Percentiles rank a stretch among this genome's conserved stretches.
Conservation (phyloP, 2,797 vertebrate genomes). For the Psittacula echo region DNA sequence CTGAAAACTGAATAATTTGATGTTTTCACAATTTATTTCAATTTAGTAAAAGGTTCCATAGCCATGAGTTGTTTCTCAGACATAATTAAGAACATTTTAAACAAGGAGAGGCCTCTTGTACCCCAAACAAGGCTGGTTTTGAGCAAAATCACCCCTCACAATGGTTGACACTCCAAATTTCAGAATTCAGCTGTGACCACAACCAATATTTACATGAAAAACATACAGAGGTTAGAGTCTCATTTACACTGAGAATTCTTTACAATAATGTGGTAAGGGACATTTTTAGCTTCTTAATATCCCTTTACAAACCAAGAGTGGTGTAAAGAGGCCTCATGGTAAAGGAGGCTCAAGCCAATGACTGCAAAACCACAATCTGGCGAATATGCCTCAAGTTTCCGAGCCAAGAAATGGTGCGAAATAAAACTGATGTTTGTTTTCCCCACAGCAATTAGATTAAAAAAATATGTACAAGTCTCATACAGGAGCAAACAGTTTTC, state of each 20-base stretch:
- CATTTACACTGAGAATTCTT: slow-evolving; percentile 45
- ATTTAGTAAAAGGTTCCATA: slow-evolving; percentile 69
- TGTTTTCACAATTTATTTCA: slow-evolving; percentile 70
- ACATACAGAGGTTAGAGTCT: slow-evolving; percentile 36
- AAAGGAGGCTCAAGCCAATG: slow-evolving; percentile 52
- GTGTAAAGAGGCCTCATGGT: slow-evolving; percentile 59
- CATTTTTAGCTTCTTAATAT: slow-evolving; percentile 62
- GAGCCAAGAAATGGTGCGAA: slow-evolving; percentile 70
- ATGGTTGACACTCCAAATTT: slow-evolving; percentile 47
- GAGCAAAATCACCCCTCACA: slow-evolving; percentile 38
- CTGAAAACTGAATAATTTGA: slow-evolving; percentile 67
- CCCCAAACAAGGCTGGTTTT: slow-evolving; percentile 48
- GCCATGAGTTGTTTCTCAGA: slow-evolving; percentile 60
- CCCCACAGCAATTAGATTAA: slow-evolving; percentile 65
- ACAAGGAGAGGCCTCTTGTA: slow-evolving; percentile 55
- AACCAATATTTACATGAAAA: slow-evolving; percentile 41
- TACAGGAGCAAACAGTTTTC: slow-evolving; percentile 61
- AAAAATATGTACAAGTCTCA: slow-evolving; percentile 62
- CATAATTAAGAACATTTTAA: slow-evolving; percentile 67
- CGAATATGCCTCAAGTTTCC: background rate
- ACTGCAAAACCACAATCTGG: slow-evolving; percentile 67
- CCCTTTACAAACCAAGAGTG: slow-evolving; percentile 44
- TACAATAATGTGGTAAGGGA: slow-evolving; percentile 43
- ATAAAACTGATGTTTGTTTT: slow-evolving; percentile 71
- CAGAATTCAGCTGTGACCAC: slow-evolving; percentile 45